Evolutionary conservation across 2,113 vertebrate genomes (phyloP), one percentile per base, ranked within the genome.

Genomic region (Herpailurus yagouaroundi): DNA sequence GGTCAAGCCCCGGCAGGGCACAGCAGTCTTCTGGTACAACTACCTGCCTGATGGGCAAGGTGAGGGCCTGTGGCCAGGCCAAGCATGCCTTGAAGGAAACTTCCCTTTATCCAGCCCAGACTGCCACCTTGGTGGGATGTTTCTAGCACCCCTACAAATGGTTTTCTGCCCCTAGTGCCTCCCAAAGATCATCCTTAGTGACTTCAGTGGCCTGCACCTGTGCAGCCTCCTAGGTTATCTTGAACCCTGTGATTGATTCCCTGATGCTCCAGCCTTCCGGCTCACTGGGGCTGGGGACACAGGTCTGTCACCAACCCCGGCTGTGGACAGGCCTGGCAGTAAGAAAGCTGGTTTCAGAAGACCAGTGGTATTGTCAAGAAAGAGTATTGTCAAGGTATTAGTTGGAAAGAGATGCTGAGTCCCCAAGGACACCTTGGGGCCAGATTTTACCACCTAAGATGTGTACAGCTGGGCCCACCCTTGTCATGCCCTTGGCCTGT

Each of bases 11-110:
- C 98, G 98, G 41, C 98, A 99, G 96, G 99, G 99, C 94, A 99
- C 99, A 1, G 99, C 99, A 64, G 99, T 99, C 86, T 99, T 99
- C 98, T 99, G 99, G 99, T 99, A 99, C 98, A 99, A 99, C 98
- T 99, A 99, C 98, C 98, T 99, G 86, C 99, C 99, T n/a, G 99
- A 99, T 1, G 99, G 99, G 45, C 99, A 99, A 99, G 99, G 99
- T 99, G 99, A 36, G 96, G 19, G 57, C 88, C 5, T 0, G 71
- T 52, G 68, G 68, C 74, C n/a, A 93, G 66, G 55, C 14, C 25
- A 52, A 9, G 66, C 16, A 8, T 66, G 27, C 71, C 31, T 69
- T n/a, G 71, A 74, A 50, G 29, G 57, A 68, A 48, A 48, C 6
- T n/a, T 33, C 33, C 73, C 52, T 52, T 91, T 45, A 76, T 6